Base-by-base conservation (phyloP, 2,888 invertebrate genomes). In the Torymus aiolomorphi region DNA sequence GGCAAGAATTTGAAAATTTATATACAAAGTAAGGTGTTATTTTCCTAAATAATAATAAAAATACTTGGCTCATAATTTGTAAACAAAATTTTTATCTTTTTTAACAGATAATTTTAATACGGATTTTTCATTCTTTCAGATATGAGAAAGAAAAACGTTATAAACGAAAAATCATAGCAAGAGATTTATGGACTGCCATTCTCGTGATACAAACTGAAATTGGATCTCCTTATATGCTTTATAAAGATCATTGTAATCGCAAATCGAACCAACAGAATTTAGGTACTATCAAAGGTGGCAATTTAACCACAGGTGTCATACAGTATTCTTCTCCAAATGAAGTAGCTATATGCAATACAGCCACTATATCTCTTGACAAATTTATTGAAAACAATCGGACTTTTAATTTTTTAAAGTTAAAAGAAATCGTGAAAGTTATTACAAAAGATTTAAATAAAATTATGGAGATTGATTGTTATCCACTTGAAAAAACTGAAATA, bases 241-340 rank as follows among this genome's bases (percentile, higher is more conserved):
- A 97, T 88, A 97, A 97, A 91, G 99, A 99, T 91, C 94, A 97
- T 3, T 98, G 99, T 88, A 99, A 99, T 89, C 92, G 96, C 0
- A 99, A 99, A 91, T 97, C 97, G 80, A 99, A 99, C 90, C 99
- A 99, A 87, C 96, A 99, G 90, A 98, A 99, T 91, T 92, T 99
- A 78, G 99, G 99, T 14, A 99, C 99, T 0, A 99, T 99, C 84
- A 98, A 98, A 91, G 97, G 98, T 90, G 97, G 98, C 86, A 99
- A 99, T 90, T 92, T 99, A 56, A 99, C 99, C 89, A 99, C 99
- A 0, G 99, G 99, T 93, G 97, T 99, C 84, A 94, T 99, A 0
- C 97, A 99, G 90, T 99, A 98, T 90, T 97, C 97, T 3, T 93
- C 97, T 14, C 91, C 94, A 1, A 97, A 98, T 91, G 98, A 99